phyloP scores from a whole-genome alignment of 2,888 invertebrate genomes.

The Autographa pulchrina region DNA sequence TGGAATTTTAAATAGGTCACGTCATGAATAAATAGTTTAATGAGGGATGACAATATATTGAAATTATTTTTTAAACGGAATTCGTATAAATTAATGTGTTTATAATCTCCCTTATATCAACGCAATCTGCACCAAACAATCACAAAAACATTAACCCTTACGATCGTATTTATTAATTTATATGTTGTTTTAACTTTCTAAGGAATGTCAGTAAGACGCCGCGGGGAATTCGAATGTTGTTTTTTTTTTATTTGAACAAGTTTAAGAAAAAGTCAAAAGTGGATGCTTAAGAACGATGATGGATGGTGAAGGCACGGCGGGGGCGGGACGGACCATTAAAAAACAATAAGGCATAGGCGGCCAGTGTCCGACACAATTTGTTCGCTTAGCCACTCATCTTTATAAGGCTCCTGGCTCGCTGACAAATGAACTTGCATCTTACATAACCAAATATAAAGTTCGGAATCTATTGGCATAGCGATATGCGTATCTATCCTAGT shows the following conservation, averaged over 20 bases:
- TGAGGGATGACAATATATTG: conserved; percentile 34
- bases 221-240: conserved; percentile 78
- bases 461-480: conserved; percentile 16
- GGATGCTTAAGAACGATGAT: conserved; percentile 74
- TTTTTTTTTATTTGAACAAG: conserved; percentile 75
- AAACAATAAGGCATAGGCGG: conserved; percentile 85
- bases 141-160: conserved; percentile 65
- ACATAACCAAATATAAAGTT: conserved; percentile 20
- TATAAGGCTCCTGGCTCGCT: conserved; percentile 65
- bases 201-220: conserved; percentile 80
- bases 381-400: conserved; percentile 77
- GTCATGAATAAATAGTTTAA: conserved; percentile 21
- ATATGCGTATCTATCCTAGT: conserved; percentile 54
- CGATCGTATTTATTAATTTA: conserved; percentile 79
- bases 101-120: conserved; percentile 33
- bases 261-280: conserved; percentile 65
- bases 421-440: conserved; percentile 34
- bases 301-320: conserved; percentile 78
- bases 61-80: conserved; percentile 8
- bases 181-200: conserved; percentile 82
- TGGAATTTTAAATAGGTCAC: conserved; percentile 40
- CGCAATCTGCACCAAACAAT: conserved; percentile 22
- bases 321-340: conserved; percentile 85
- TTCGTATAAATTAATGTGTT: conserved; percentile 14
- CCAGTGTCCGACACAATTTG: conserved; percentile 85